These are phyloP conservation scores for Semotilus atromaculatus DNA, from an alignment of 2,797 vertebrate species.

Conservation along the genomic window DNA sequence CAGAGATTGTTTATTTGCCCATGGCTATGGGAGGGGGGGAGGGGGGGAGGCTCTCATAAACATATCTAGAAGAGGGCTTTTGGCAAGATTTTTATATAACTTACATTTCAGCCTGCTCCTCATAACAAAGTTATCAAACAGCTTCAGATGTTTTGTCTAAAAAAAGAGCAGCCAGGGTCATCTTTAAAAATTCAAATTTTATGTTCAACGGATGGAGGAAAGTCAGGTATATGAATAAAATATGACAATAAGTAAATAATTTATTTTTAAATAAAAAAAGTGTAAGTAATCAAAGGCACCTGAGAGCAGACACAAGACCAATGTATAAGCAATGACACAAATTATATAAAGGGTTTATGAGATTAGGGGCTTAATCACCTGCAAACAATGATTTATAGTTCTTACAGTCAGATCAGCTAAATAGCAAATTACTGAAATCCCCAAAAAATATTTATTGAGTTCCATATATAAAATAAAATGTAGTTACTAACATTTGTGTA, in stretches of 20 bases:
- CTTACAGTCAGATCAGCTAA: slow-evolving; percentile 14
- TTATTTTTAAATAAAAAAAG: too few relatives aligned
- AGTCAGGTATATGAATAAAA: slow-evolving; percentile 3
- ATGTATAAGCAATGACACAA: slow-evolving; percentile 37
- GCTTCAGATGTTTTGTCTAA: not conserved
- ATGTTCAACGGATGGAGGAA: slow-evolving; percentile 6
- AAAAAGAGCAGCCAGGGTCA: not conserved
- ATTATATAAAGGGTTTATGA: slow-evolving; percentile 50
- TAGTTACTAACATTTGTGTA: not conserved
- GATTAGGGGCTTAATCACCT: slow-evolving; percentile 36
- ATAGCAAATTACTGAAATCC: not conserved
- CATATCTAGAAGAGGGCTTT: not conserved
- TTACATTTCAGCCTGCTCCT: not conserved
- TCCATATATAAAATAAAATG: not conserved
- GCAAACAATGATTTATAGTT: slow-evolving; percentile 35
- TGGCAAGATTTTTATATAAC: not conserved
- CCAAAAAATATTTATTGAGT: not conserved
- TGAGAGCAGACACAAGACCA: not conserved
- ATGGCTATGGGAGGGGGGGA: not conserved
- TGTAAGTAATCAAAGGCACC: not conserved
- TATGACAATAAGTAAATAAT: not conserved
- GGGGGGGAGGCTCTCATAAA: not conserved
- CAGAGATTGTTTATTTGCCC: not conserved
- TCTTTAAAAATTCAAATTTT: not conserved
- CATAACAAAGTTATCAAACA: not conserved